Evolutionary conservation across 2,888 invertebrate species (phyloP).

Genomic region (Listrodromus nycthemerus): DNA sequence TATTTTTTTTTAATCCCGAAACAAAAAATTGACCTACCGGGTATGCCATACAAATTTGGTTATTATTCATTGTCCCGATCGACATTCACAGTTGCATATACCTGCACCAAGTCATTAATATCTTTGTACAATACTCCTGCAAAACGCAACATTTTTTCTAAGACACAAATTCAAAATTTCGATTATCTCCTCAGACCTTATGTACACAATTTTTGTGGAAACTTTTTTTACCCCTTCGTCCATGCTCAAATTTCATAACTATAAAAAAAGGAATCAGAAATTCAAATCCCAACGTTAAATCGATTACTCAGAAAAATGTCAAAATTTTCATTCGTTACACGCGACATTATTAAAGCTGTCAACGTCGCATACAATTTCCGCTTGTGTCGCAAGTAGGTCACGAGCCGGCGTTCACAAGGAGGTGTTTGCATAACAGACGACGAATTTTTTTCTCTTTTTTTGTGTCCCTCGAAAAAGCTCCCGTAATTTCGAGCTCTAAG

Average conservation of each 20-base stretch:
- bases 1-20: neutral
- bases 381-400: slow-evolving; percentile 57
- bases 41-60: neutral
- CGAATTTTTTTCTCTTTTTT: slow-evolving; percentile 31
- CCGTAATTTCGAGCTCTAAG: slow-evolving; percentile 58
- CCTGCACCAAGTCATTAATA: neutral
- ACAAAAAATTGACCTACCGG: neutral
- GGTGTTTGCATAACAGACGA: slow-evolving; percentile 60
- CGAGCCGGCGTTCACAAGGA: slow-evolving; percentile 45
- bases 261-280: neutral
- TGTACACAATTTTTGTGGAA: neutral
- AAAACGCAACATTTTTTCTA: too few relatives aligned
- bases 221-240: neutral
- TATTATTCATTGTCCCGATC: neutral
- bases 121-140: neutral
- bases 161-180: neutral
- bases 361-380: slow-evolving; percentile 15
- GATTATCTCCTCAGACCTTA: neutral
- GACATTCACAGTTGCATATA: neutral
- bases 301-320: neutral
- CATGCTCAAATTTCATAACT: neutral
- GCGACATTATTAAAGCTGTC: slow-evolving; percentile 35
- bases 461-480: slow-evolving; percentile 44
- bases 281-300: neutral
- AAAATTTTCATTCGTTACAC: slow-evolving; percentile 4